phyloP scores from a whole-genome alignment of 2,888 invertebrate species.

The Lasioglossum figueresi region DNA sequence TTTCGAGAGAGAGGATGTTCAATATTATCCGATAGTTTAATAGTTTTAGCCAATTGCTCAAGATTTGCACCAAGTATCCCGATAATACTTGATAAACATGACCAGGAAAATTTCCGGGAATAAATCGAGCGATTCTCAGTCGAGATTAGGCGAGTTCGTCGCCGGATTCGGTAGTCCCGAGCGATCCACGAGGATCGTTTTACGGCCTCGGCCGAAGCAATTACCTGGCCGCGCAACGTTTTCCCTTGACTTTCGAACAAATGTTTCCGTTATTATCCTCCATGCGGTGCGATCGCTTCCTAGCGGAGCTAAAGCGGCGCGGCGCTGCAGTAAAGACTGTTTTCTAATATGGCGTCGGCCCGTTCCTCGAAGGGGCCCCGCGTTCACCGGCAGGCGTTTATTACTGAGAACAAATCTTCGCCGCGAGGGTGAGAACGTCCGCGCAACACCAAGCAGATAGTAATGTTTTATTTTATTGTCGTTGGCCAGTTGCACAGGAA shows the following conservation, averaged over 20 bases:
- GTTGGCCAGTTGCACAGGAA: slow-evolving; percentile 76
- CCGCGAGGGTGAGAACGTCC: slow-evolving; percentile 51
- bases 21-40: too few relatives aligned
- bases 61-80: too few relatives aligned
- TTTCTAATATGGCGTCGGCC: slow-evolving; percentile 39
- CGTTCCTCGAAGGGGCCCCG: slow-evolving; percentile 32
- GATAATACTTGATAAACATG: too few relatives aligned
- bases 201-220: not conserved
- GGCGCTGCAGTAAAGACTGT: slow-evolving; percentile 31
- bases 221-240: not conserved
- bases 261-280: slow-evolving; percentile 6
- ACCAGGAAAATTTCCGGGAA: not conserved
- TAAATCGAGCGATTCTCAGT: not conserved
- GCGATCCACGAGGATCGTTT: not conserved
- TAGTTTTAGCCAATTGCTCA: too few relatives aligned
- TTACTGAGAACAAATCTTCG: slow-evolving; percentile 74
- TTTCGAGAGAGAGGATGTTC: not conserved
- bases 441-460: slow-evolving; percentile 78
- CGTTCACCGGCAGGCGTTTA: slow-evolving; percentile 63
- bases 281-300: not conserved
- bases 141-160: not conserved
- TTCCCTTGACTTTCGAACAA: slow-evolving; percentile 1
- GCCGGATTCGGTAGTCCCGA: not conserved
- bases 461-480: slow-evolving; percentile 82
- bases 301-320: not conserved